Base-by-base conservation (phyloP, 2,113 vertebrate genomes). In the Columba janthina region DNA sequence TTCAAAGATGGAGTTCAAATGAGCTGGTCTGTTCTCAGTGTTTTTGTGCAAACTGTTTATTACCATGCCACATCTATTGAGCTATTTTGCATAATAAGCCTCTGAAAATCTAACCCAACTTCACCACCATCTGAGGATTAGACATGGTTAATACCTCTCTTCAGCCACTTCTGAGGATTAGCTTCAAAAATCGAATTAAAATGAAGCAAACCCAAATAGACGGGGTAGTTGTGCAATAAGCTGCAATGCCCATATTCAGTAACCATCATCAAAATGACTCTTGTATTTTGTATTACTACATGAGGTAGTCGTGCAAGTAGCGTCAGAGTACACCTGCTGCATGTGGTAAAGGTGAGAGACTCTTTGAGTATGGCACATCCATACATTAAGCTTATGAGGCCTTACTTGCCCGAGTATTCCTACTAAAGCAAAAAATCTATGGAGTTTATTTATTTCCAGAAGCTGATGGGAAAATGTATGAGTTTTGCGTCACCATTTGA, bases 181-280 rank as follows among this genome's bases (percentile, higher is more conserved):
- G 44, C 88, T 85, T 90, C 67, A 88, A 85, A 94, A 96, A 85
- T 88, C 77, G 88, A 94, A 85, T 91, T 85, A 87, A 91, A 94
- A 70, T 88, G 36, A 95, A 88, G 50, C 54, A 91, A 91, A 96
- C 85, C 74, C 51, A 94, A 85, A 79, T 16, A 73, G 71, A 36
- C 58, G 4, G 11, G 40, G 53, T 34, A 83, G 58, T 85, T 82
- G 71, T 67, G 85, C 48, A 53, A 0, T 40, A 58, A 69, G 46
- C 28, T 73, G 54, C 74, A 75, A 83, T 3, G 5, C 50, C 31
- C 15, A 20, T 70, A 31, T 73, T 92, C 71, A 85, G 62, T 56
- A 91, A 73, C 50, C 82, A 34, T 50, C 58, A 46, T 17, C 71
- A 88, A 54, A 46, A 46, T 7, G 6, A 28, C n/a, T 85, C 62